Percentiles rank a stretch among this genome's conserved stretches.
Evolutionary conservation across 2,797 vertebrate species (phyloP).

Genomic region (Falco columbarius): DNA sequence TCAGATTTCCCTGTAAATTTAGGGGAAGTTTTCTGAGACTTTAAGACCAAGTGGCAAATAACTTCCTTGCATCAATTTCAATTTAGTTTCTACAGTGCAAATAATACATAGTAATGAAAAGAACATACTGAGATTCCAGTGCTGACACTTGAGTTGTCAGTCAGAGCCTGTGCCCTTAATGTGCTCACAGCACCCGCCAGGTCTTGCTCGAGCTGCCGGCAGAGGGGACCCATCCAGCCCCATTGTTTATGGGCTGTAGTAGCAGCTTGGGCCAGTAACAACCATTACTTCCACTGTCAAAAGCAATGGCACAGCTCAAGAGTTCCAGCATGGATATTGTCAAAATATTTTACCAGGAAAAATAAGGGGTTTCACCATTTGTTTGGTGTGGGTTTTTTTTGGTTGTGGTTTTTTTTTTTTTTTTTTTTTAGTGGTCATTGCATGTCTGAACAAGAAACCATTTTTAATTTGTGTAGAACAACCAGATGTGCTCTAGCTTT

Average conservation of each 20-base stretch:
- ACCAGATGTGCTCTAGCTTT: constrained; percentile 9
- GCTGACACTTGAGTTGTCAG: neutral
- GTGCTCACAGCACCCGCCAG: neutral
- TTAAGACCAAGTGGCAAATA: neutral
- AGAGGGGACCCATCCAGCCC: neutral
- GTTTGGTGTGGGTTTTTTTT: too few species aligned
- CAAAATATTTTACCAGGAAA: neutral
- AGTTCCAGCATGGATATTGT: neutral
- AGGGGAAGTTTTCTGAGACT: neutral
- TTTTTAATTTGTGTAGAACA: neutral
- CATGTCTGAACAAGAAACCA: neutral
- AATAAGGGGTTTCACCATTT: neutral
- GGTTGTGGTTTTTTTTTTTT: too few species aligned
- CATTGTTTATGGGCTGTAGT: accelerated
- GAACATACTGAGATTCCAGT: neutral
- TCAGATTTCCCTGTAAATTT: neutral
- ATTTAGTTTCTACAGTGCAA: neutral
- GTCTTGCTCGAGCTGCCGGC: neutral
- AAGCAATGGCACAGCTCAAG: neutral
- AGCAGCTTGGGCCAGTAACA: neutral
- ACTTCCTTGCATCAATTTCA: neutral
- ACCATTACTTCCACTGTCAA: neutral
- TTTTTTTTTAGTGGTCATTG: neutral
- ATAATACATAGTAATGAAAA: neutral
- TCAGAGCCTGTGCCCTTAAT: neutral